These are phyloP conservation scores for Drosophila burlai DNA, from an alignment of 1,140 invertebrate species.

Conservation along the genomic window DNA sequence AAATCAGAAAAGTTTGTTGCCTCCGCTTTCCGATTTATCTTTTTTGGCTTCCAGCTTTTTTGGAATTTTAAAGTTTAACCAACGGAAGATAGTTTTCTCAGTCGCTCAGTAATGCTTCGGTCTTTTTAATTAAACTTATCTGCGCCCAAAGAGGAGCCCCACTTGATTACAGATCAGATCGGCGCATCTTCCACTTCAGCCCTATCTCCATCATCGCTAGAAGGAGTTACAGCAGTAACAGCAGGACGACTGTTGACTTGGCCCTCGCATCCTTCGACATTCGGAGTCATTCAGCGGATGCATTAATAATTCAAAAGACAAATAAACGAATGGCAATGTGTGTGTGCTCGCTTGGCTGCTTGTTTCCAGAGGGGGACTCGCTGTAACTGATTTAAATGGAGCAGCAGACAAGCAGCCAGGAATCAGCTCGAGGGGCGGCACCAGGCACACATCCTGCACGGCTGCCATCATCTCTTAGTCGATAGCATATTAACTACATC, in stretches of 20 bases:
- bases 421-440: neutral
- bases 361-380: constrained; percentile 31
- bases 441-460: neutral
- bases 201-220: neutral
- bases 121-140: constrained; percentile 79
- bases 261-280: constrained; percentile 11
- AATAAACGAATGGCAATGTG: constrained; percentile 54
- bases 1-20: constrained; percentile 74
- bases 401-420: constrained; percentile 58
- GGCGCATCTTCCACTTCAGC: constrained; percentile 15
- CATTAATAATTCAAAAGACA: constrained; percentile 55
- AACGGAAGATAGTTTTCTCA: constrained; percentile 27
- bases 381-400: constrained; percentile 78
- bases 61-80: constrained; percentile 61
- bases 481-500: constrained; percentile 75
- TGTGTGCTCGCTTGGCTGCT: constrained; percentile 39
- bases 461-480: constrained; percentile 38
- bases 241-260: constrained; percentile 5
- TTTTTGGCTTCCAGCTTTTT: constrained; percentile 27
- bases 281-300: constrained; percentile 51
- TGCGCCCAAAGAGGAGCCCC: constrained; percentile 21
- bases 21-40: constrained; percentile 9
- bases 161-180: constrained; percentile 70
- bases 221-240: neutral
- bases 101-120: constrained; percentile 35